phyloP scores from a whole-genome alignment of 2,797 vertebrate species.

The Mus spretus region DNA sequence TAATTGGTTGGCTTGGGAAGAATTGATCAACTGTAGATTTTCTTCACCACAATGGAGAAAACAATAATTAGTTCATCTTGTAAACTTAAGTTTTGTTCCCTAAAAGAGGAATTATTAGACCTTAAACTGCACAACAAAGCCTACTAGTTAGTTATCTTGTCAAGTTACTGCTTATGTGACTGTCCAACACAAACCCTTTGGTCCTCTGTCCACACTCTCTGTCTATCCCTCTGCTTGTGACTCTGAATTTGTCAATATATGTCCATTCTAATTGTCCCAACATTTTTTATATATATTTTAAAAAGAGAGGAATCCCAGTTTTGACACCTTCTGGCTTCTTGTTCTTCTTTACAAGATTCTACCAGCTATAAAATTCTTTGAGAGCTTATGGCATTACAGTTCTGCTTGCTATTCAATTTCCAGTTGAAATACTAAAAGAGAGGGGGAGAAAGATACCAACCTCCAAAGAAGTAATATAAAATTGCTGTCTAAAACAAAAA shows the following conservation, averaged over 20 bases:
- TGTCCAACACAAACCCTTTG: not conserved
- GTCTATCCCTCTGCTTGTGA: not conserved
- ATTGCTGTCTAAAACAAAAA: not conserved
- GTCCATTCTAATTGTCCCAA: not conserved
- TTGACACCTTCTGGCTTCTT: not conserved
- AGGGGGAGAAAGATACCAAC: not conserved
- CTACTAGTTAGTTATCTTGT: not conserved
- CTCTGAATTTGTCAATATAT: not conserved
- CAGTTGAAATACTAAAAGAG: not conserved
- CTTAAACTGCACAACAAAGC: not conserved
- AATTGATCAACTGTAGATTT: not conserved
- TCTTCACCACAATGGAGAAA: not conserved
- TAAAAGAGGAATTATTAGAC: not conserved
- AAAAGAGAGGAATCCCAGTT: not conserved
- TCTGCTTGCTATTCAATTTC: not conserved
- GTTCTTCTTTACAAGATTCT: not conserved
- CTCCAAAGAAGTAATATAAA: not conserved
- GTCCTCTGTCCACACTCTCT: not conserved
- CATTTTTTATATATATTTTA: not conserved
- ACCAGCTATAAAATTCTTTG: not conserved
- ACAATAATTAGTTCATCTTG: not conserved
- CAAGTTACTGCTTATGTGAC: not conserved
- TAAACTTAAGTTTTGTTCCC: not conserved
- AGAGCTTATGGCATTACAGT: not conserved
- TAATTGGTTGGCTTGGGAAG: not conserved